A percentile compares a stretch with the other conserved stretches of the same genome.
phyloP scores from a whole-genome alignment of 2,797 vertebrate genomes.

The Sebastes baramenuke region DNA sequence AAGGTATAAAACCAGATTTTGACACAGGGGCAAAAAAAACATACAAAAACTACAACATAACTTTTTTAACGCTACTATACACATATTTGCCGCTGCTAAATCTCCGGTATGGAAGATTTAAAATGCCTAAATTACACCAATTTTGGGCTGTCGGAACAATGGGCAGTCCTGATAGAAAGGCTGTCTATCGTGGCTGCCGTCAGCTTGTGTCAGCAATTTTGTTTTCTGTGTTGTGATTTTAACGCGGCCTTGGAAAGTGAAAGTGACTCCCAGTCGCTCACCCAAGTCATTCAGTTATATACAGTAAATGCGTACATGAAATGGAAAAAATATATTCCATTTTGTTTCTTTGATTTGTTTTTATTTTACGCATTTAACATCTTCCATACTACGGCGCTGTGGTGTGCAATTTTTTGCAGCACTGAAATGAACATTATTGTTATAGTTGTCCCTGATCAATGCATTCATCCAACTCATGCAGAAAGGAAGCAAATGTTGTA shows the following conservation, averaged over 20 bases:
- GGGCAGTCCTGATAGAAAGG: fast-evolving
- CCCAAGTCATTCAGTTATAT: too few species aligned
- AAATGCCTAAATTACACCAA: background rate
- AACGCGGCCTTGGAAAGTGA: too few species aligned
- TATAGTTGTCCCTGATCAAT: background rate
- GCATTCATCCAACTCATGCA: background rate
- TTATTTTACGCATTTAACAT: background rate
- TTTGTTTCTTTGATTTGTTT: background rate
- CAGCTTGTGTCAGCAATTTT: too few species aligned
- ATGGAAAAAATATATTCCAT: too few species aligned
- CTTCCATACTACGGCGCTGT: background rate
- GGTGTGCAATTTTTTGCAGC: background rate
- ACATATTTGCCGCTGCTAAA: too few species aligned
- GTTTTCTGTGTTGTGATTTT: too few species aligned
- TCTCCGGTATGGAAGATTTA: background rate
- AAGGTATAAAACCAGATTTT: background rate
- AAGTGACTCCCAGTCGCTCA: too few species aligned
- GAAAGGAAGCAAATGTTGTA: background rate
- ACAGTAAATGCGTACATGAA: too few species aligned
- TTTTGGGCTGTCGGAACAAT: too few species aligned
- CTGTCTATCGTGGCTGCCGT: fast-evolving
- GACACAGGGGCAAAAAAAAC: background rate
- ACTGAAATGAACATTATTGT: background rate
- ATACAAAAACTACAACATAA: background rate
- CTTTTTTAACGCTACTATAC: background rate